Evolutionary conservation across 2,113 vertebrate genomes (phyloP).

Genomic region (Gallinago jamesoni): DNA sequence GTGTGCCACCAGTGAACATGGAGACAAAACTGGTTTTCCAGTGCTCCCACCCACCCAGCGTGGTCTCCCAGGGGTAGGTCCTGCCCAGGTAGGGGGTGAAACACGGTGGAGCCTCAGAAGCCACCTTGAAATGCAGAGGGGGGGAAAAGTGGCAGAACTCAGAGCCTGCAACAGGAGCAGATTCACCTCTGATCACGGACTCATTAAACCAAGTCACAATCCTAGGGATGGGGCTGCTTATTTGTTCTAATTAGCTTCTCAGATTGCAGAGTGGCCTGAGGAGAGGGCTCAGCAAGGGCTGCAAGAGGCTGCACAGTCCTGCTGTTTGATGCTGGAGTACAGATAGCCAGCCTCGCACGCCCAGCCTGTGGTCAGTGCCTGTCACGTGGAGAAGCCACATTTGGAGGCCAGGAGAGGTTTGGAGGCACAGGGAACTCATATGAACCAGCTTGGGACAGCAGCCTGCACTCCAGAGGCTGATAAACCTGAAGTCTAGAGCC

Average conservation of each 20-base stretch:
- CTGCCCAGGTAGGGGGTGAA: background rate
- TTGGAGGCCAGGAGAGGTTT: background rate
- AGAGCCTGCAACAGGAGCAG: background rate
- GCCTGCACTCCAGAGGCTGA: background rate
- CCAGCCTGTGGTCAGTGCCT: fast-evolving
- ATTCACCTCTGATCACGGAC: background rate
- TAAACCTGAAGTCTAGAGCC: background rate
- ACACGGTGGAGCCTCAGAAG: background rate
- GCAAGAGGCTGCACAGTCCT: background rate
- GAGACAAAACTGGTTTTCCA: background rate
- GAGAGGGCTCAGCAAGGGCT: background rate
- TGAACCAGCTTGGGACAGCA: background rate
- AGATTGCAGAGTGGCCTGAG: background rate
- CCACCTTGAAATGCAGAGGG: background rate
- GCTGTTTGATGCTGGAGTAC: background rate
- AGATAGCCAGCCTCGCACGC: background rate
- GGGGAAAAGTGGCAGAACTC: background rate
- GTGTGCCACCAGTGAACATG: fast-evolving
- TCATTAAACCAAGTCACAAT: background rate
- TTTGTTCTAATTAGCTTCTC: background rate
- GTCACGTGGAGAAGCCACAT: fast-evolving
- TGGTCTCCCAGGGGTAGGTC: background rate
- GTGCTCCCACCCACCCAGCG: background rate
- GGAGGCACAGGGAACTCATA: background rate
- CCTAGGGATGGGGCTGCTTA: background rate